Evolutionary conservation across 1,140 invertebrate genomes (phyloP).

Genomic region (Pristionchus pacificus): DNA sequence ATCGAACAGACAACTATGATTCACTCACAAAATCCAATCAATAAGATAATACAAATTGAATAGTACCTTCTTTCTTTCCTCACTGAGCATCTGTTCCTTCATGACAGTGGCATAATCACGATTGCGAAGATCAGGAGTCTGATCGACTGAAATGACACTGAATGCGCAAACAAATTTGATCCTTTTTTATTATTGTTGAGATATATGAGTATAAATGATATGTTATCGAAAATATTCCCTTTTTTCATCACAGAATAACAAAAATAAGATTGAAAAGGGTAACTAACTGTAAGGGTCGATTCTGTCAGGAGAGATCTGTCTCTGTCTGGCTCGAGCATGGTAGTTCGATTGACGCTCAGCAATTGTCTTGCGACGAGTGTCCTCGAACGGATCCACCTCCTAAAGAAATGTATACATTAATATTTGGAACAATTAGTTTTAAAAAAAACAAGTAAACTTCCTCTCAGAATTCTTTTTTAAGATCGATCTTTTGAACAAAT

Average conservation of each 20-base stretch:
- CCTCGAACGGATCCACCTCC: constrained; percentile 94
- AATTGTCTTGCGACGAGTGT: constrained; percentile 79
- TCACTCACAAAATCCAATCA: too few species aligned
- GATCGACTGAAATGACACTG: constrained; percentile 77
- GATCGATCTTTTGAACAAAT: too few species aligned
- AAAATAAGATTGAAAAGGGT: constrained; percentile 44
- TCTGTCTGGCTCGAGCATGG: constrained; percentile 75
- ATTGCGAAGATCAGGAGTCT: constrained; percentile 89
- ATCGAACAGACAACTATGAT: too few species aligned
- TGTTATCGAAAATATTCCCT: too few species aligned
- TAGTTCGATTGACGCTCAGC: constrained; percentile 95
- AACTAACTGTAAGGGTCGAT: constrained; percentile 91
- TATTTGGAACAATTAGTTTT: too few species aligned
- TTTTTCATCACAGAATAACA: too few species aligned
- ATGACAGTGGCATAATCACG: constrained; percentile 95
- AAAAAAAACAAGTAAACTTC: too few species aligned
- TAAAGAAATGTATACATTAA: too few species aligned
- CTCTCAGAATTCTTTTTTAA: too few species aligned
- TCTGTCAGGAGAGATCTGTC: constrained; percentile 84
- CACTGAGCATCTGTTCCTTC: constrained; percentile 83
- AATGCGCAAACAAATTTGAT: constrained; percentile 1
- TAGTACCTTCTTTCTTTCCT: constrained; percentile 80
- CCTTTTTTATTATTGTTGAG: background rate
- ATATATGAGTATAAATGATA: constrained; percentile 32
- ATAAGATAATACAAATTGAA: too few species aligned